A percentile compares a stretch with the other conserved stretches of the same genome.
These are phyloP conservation scores for Amblyornis subalaris DNA, from an alignment of 2,113 vertebrate genomes.

Conservation along the genomic window DNA sequence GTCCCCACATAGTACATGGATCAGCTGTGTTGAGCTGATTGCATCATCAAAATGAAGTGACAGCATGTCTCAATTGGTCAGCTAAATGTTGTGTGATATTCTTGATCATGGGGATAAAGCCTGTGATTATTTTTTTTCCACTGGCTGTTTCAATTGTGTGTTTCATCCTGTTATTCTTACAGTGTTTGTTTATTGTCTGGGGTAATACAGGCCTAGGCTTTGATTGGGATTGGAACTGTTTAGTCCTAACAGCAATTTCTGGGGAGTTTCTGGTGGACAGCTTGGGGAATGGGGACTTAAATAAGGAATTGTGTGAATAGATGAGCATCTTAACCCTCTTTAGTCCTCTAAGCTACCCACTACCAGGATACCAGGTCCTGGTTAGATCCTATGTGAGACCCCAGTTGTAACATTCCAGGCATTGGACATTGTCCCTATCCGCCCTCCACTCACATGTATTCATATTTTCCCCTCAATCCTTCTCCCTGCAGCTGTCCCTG, in stretches of 20 bases:
- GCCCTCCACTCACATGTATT: background rate
- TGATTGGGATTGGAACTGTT: background rate
- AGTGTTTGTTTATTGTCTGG: background rate
- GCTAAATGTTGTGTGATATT: background rate
- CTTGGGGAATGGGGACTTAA: background rate
- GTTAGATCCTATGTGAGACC: background rate
- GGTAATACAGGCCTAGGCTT: background rate
- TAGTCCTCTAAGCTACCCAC: background rate
- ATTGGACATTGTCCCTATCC: background rate
- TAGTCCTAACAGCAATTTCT: background rate
- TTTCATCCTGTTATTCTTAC: background rate
- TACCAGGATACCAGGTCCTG: background rate
- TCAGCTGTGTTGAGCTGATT: background rate
- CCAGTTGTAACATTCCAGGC: rapidly evolving
- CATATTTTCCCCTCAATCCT: rapidly evolving
- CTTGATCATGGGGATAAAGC: background rate
- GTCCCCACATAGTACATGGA: background rate
- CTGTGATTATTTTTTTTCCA: background rate
- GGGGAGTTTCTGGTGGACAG: background rate
- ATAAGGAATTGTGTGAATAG: background rate
- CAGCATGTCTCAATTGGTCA: background rate
- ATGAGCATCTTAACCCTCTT: background rate
- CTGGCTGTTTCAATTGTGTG: background rate
- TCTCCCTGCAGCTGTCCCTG: background rate
- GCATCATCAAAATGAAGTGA: constrained; percentile 14